Evolutionary conservation across 2,888 invertebrate species (phyloP).

Genomic region (Cheilosia scutellata): DNA sequence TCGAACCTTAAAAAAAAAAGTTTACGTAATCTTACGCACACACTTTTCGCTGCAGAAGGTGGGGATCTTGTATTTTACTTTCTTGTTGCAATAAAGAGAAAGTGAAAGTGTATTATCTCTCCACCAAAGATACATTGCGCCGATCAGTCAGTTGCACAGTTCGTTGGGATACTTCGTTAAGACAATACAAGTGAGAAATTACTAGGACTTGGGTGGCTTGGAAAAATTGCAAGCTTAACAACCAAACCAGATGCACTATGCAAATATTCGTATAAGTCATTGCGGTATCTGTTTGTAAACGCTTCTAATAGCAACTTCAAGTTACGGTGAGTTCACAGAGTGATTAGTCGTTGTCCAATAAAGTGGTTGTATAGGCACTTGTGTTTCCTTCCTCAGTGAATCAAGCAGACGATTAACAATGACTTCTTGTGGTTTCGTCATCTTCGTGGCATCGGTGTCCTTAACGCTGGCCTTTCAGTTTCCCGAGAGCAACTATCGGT

Average conservation of each 20-base stretch:
- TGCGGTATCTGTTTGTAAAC: slow-evolving; percentile 5
- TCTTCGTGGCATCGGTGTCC: slow-evolving; percentile 39
- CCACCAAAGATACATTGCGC: slow-evolving; percentile 74
- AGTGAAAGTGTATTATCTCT: slow-evolving; percentile 76
- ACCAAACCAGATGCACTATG: slow-evolving; percentile 52
- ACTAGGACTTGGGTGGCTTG: slow-evolving; percentile 42
- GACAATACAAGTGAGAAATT: slow-evolving; percentile 61
- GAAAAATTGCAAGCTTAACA: slow-evolving; percentile 41
- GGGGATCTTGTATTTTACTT: slow-evolving; percentile 76
- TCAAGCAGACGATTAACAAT: slow-evolving; percentile 12
- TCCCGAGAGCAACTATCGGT: slow-evolving; percentile 46
- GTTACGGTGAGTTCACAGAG: slow-evolving; percentile 50
- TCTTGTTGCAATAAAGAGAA: slow-evolving; percentile 75
- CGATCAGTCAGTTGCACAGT: slow-evolving; percentile 71
- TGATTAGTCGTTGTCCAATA: slow-evolving; percentile 27
- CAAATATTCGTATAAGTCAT: slow-evolving; percentile 33
- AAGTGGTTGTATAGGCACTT: slow-evolving; percentile 15
- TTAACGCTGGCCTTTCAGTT: slow-evolving; percentile 56
- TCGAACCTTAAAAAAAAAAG: slow-evolving; percentile 48
- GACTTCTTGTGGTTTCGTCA: slow-evolving; percentile 4
- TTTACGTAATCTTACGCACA: slow-evolving; percentile 74
- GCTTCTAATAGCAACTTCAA: slow-evolving; percentile 4
- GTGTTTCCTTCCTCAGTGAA: slow-evolving; percentile 1
- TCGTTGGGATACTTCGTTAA: slow-evolving; percentile 71
- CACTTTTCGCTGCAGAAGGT: slow-evolving; percentile 68